These are phyloP conservation scores for Caenorhabditis sulstoni DNA, from an alignment of 2,888 invertebrate species.

Conservation along the genomic window DNA sequence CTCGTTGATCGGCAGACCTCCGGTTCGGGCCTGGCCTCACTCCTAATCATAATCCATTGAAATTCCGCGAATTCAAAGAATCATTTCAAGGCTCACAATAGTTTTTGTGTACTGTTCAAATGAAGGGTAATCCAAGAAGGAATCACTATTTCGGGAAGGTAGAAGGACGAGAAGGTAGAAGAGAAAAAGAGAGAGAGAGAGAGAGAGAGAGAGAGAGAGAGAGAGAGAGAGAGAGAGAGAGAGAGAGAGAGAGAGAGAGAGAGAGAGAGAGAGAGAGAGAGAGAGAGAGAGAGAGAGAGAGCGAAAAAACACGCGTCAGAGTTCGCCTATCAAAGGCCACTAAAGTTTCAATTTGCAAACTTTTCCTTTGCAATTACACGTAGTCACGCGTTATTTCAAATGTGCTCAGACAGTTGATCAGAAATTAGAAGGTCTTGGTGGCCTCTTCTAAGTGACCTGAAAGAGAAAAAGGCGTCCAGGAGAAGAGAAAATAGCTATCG, in stretches of 20 bases:
- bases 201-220: too few relatives aligned
- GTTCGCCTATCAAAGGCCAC: not conserved
- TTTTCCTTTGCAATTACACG: conserved; percentile 33
- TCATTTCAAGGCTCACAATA: not conserved
- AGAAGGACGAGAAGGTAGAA: not conserved
- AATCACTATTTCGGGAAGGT: not conserved
- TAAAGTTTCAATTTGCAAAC: conserved; percentile 6
- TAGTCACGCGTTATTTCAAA: conserved; percentile 1
- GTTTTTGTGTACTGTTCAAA: too few relatives aligned
- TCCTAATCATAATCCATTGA: too few relatives aligned
- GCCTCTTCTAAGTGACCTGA: not conserved
- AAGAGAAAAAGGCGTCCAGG: not conserved
- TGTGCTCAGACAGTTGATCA: conserved; percentile 25
- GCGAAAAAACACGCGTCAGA: not conserved
- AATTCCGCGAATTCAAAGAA: not conserved
- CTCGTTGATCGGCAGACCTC: too few relatives aligned
- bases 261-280: too few relatives aligned
- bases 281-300: too few relatives aligned
- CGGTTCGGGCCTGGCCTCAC: too few relatives aligned
- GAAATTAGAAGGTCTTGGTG: not conserved
- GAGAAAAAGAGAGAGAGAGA: too few relatives aligned
- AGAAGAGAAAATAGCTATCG: not conserved
- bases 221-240: too few relatives aligned
- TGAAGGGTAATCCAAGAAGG: too few relatives aligned
- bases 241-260: too few relatives aligned